Base-by-base conservation (phyloP, 2,797 vertebrate genomes). In the Tachyglossus aculeatus region DNA sequence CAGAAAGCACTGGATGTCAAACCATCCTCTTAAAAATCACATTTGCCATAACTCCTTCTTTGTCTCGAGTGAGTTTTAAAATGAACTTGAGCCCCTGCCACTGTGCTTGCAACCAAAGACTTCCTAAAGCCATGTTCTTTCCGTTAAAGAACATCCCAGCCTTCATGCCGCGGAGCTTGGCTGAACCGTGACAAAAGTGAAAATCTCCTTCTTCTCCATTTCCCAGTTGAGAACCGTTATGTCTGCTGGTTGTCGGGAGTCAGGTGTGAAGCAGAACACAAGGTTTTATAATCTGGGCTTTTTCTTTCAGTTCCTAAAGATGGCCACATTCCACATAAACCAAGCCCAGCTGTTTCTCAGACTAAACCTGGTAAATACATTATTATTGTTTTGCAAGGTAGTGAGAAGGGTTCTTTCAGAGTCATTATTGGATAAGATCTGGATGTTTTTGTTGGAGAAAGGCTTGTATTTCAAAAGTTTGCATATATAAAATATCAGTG, bases 341-440 rank as follows among this genome's bases (percentile, higher is more conserved):
- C 86, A 78, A 91, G 82, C 78, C 71, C 83, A 3, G 83, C 92
- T 74, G 52, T 54, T 68, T 81, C 81, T 59, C 88, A 89, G 63
- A 87, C 86, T 4, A 91, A 92, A 85, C 70, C 88, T 74, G 93
- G 93, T 94, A 93, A 91, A 84, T 87, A 38, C 84, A 56, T 56
- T 1, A 22, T 69, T 80, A 19, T 79, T 70, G 34, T 78, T 77
- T 37, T 83, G 60, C 41, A 60, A 12, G 31, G 47, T 64, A 47
- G 10, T 13, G 57, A 48, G 34, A 64, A 80, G 1, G 65, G 50
- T 40, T 74, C 70, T 83, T 82, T 8, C n/a, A 73, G 88, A 82
- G 2, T 62, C 10, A 47, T 43, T 43, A 9, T 50, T 61, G 7
- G 45, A 13, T 19, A 54, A 47, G 68, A 44, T 40, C 25, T 21